A percentile compares a stretch with the other conserved stretches of the same genome.
Conservation (phyloP, 2,113 vertebrate species). For the Cettia cetti region DNA sequence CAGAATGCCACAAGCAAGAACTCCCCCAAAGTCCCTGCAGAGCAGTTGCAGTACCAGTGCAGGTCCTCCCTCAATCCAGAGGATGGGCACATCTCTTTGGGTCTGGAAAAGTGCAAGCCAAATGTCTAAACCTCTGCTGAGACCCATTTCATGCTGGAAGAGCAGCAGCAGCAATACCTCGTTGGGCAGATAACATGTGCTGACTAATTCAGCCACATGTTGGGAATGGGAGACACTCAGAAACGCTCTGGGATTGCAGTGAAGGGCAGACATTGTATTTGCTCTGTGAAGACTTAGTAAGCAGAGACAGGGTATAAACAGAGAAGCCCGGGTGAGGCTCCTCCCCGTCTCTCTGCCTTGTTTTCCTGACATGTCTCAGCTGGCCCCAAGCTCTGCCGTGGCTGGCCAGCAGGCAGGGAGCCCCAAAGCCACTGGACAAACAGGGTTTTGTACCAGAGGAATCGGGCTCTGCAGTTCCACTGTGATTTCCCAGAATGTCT, state of each 20-base stretch:
- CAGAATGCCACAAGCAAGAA: not conserved
- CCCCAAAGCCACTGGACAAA: slow-evolving; percentile 19
- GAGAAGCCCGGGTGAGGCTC: not conserved
- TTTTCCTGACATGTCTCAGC: slow-evolving; percentile 62
- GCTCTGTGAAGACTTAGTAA: not conserved
- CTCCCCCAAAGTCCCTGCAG: not conserved
- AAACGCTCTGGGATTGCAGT: not conserved
- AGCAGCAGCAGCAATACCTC: not conserved
- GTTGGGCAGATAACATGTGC: not conserved
- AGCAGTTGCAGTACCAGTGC: not conserved
- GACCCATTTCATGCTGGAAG: not conserved
- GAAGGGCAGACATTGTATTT: slow-evolving; percentile 11
- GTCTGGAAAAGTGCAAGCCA: not conserved
- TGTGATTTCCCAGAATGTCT: slow-evolving; percentile 26
- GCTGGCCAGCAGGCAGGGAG: slow-evolving; percentile 37
- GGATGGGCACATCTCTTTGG: not conserved
- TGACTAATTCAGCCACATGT: not conserved
- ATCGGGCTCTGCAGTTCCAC: not conserved
- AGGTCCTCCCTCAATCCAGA: not conserved
- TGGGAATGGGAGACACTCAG: not conserved
- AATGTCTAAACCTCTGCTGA: not conserved
- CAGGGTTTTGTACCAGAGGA: slow-evolving; percentile 19
- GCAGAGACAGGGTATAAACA: slow-evolving; percentile 39
- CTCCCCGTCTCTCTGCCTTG: slow-evolving; percentile 31
- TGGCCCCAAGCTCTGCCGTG: not conserved